These are phyloP conservation scores for Alloscopus bannaensis DNA, from an alignment of 2,888 invertebrate genomes.

Conservation along the genomic window DNA sequence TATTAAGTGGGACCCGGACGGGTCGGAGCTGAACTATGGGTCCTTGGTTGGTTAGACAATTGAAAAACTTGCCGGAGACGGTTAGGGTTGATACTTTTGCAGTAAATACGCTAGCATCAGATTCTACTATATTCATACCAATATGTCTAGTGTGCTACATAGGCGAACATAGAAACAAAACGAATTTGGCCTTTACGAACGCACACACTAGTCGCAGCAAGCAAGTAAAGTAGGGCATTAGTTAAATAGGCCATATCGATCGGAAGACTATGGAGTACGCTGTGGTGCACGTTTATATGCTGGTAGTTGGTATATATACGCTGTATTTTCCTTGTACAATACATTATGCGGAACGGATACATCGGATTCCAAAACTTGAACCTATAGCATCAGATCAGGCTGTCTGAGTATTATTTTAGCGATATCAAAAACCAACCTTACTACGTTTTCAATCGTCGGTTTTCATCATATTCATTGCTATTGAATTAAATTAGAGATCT, in stretches of 20 bases:
- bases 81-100: too few relatives aligned
- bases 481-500: too few relatives aligned
- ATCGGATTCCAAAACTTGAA: not conserved
- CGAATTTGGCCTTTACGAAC: conserved; percentile 43
- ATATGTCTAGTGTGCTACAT: too few relatives aligned
- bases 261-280: conserved; percentile 40
- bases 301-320: conserved; percentile 14
- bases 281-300: not conserved
- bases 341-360: not conserved
- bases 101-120: too few relatives aligned
- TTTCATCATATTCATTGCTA: too few relatives aligned
- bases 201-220: conserved; percentile 11
- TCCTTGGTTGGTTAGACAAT: too few relatives aligned
- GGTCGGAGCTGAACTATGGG: too few relatives aligned
- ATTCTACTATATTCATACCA: too few relatives aligned
- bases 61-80: too few relatives aligned
- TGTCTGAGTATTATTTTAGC: conserved; percentile 37
- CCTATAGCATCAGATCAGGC: conserved; percentile 22
- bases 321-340: not conserved
- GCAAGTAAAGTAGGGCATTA: conserved; percentile 65
- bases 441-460: too few relatives aligned
- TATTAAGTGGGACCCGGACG: too few relatives aligned
- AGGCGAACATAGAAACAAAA: not conserved
- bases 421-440: too few relatives aligned
- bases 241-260: conserved; percentile 68